Evolutionary conservation across 2,113 vertebrate species (phyloP), one percentile per base, ranked within the genome.

Genomic region (Cololabis saira): DNA sequence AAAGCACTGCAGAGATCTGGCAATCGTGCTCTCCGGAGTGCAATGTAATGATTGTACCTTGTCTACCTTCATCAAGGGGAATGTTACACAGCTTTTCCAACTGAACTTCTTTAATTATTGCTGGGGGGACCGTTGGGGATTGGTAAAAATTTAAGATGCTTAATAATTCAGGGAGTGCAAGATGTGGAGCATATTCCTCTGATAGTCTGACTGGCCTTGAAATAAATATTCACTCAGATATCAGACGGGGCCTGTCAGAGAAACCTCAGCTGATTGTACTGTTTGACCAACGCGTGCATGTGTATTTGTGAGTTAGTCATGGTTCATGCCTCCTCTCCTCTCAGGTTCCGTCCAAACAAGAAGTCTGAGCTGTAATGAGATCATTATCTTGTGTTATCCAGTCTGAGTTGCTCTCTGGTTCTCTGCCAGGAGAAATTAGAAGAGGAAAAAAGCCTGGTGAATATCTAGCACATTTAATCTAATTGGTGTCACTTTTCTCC

Each of bases 401-500:
- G 78, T 78, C 74, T 50, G 56, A 84, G 63, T 77, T 80, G 80
- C 78, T 83, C 82, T 79, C 74, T 79, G 74, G 71, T 89, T 82
- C 82, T 63, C 67, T 85, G 83, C 84, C 82, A 86, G 52, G 74
- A 85, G 76, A 84, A 90, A 90, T 89, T 84, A 84, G 69, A 82
- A 80, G 48, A 53, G 27, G 67, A 17, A 82, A 82, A 84, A 84
- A 69, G 76, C 69, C n/a, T 48, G 71, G 67, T 71, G 80, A 89
- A 88, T 87, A 89, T 87, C 78, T 82, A 76, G 67, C 81, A 89
- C 88, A 87, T 89, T 88, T 91, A 86, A 91, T 90, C 83, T 91
- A 93, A 92, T 92, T 92, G 88, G 75, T 85, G 88, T 91, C 89
- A 83, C 80, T 80, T 89, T 86, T 83, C 82, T 86, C 66, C 81